Evolutionary conservation across 1,140 invertebrate species (phyloP).

Genomic region (Chionoecetes opilio): DNA sequence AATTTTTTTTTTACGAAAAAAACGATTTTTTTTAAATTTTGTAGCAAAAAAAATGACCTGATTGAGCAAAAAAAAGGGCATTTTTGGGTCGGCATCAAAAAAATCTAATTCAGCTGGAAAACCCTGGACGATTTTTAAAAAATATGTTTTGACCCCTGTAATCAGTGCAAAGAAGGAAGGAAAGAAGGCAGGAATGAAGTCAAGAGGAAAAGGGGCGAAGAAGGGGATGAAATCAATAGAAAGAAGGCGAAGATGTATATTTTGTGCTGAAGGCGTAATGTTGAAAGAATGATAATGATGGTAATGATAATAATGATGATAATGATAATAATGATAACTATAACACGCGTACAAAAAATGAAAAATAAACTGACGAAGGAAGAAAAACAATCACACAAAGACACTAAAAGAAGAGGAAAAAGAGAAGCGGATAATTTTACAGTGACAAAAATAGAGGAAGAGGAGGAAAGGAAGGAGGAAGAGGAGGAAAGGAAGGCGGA

Average conservation of each 20-base stretch:
- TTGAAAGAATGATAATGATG: background rate
- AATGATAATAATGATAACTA: conserved; percentile 7
- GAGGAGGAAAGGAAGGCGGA: too few relatives aligned
- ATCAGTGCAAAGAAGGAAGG: background rate
- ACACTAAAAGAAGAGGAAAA: background rate
- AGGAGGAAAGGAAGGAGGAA: background rate
- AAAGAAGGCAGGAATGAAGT: background rate
- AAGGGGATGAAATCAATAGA: conserved; percentile 3
- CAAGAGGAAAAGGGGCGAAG: background rate
- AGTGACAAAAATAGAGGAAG: background rate
- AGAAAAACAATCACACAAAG: background rate
- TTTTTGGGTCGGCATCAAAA: too few relatives aligned
- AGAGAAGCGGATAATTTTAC: background rate
- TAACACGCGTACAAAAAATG: background rate
- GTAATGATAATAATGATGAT: background rate
- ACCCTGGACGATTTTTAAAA: too few relatives aligned
- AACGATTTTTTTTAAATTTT: too few relatives aligned
- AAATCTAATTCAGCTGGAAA: too few relatives aligned
- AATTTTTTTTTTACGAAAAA: too few relatives aligned
- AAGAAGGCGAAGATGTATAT: background rate
- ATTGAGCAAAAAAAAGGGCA: too few relatives aligned
- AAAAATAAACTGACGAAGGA: background rate
- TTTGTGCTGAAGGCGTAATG: background rate
- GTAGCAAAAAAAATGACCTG: too few relatives aligned
- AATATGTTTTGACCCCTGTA: too few relatives aligned